phyloP scores from a whole-genome alignment of 92 coral and sea anemone genomes.

The Porites divaricata region DNA sequence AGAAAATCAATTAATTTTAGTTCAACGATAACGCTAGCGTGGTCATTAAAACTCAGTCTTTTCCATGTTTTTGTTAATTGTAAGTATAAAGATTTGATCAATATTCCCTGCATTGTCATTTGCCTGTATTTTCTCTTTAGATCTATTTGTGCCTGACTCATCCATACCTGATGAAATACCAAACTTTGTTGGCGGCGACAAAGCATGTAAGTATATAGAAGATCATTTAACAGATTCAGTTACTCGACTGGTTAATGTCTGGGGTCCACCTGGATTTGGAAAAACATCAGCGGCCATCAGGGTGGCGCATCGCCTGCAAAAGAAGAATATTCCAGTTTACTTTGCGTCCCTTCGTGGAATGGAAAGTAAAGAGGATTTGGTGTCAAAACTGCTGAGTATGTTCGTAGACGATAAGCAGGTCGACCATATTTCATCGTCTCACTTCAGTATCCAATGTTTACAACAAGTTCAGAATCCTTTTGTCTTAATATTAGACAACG shows the following conservation, averaged over 20 bases:
- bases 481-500: constrained; percentile 5
- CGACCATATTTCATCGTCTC: neutral
- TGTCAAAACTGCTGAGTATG: neutral
- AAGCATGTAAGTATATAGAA: constrained; percentile 34
- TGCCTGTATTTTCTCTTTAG: neutral
- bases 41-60: too few relatives aligned
- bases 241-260: constrained; percentile 34
- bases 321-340: neutral
- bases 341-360: neutral
- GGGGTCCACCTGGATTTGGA: too few relatives aligned
- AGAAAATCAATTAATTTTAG: too few relatives aligned
- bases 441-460: neutral
- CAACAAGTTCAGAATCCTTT: constrained; percentile 5
- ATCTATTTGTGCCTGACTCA: too few relatives aligned
- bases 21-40: too few relatives aligned
- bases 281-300: constrained; percentile 15
- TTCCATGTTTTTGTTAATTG: too few relatives aligned
- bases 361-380: neutral
- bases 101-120: too few relatives aligned
- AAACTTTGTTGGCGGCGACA: constrained; percentile 41
- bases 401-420: neutral
- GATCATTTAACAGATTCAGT: neutral
- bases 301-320: constrained; percentile 21
- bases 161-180: constrained; percentile 9
- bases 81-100: too few relatives aligned